Evolutionary conservation across 2,797 vertebrate species (phyloP).

Genomic region (Pseudochromis fuscus): DNA sequence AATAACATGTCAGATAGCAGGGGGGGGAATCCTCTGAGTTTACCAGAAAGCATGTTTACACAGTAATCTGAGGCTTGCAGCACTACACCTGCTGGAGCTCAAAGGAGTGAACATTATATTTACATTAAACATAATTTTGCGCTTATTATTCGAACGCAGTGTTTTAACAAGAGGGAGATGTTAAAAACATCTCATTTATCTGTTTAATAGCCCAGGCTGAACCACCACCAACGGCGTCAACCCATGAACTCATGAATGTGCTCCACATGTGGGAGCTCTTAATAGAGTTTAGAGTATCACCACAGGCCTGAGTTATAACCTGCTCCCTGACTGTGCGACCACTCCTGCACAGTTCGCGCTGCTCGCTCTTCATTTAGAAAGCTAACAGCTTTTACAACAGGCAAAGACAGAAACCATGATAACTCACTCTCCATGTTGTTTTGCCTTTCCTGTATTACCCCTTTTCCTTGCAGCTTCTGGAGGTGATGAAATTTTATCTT

Average conservation of each 20-base stretch:
- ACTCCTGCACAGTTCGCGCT: conserved; percentile 53
- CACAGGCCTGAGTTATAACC: conserved; percentile 73
- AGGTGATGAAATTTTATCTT: conserved; percentile 78
- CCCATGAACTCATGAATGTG: conserved; percentile 58
- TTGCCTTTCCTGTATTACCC: conserved; percentile 50
- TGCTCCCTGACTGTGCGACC: conserved; percentile 62
- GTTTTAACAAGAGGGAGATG: conserved; percentile 65
- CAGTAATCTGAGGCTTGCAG: conserved; percentile 27
- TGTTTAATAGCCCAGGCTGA: conserved; percentile 53
- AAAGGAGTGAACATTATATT: conserved; percentile 50
- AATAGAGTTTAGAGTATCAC: conserved; percentile 72
- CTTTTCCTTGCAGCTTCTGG: conserved; percentile 54
- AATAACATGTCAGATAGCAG: conserved; percentile 68
- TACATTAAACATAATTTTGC: conserved; percentile 53
- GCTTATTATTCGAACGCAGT: conserved; percentile 41
- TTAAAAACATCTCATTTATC: conserved; percentile 68
- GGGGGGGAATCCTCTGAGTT: conserved; percentile 23
- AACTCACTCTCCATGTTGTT: conserved; percentile 66
- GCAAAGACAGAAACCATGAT: conserved; percentile 60
- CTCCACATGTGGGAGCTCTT: conserved; percentile 78
- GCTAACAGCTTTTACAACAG: conserved; percentile 67
- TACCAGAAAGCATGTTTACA: conserved; percentile 56
- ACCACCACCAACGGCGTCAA: conserved; percentile 57
- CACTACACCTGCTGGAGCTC: conserved; percentile 61
- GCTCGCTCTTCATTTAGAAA: conserved; percentile 73